Evolutionary conservation across 2,888 invertebrate genomes (phyloP).

Genomic region (Eustalomyia histrio): DNA sequence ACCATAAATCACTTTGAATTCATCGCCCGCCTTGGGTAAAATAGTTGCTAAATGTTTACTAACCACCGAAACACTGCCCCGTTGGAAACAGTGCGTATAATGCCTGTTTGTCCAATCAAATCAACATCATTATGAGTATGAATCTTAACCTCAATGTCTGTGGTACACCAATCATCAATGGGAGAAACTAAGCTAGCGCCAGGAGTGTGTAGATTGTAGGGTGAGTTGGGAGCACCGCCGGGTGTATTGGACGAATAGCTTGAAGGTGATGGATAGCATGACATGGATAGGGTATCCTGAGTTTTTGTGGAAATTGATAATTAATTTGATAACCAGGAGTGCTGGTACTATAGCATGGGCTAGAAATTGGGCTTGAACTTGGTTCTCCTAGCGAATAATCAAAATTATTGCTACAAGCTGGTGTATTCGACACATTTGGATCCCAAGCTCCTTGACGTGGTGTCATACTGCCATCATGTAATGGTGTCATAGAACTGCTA

Average conservation of each 20-base stretch:
- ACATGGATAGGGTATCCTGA: constrained; percentile 92
- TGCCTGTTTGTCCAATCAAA: constrained; percentile 91
- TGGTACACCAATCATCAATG: constrained; percentile 92
- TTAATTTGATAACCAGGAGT: constrained; percentile 86
- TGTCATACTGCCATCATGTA: constrained; percentile 95
- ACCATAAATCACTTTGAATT: constrained; percentile 94
- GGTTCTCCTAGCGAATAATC: constrained; percentile 88
- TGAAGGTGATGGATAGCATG: constrained; percentile 88
- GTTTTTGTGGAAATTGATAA: constrained; percentile 96
- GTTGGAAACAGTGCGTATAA: constrained; percentile 91
- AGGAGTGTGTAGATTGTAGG: constrained; percentile 91
- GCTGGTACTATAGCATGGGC: constrained; percentile 87
- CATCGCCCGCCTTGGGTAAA: constrained; percentile 90
- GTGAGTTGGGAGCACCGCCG: constrained; percentile 82
- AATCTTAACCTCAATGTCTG: constrained; percentile 93
- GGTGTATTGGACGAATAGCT: constrained; percentile 93
- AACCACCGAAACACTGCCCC: constrained; percentile 91
- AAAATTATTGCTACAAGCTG: constrained; percentile 88
- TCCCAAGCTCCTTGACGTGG: constrained; percentile 97
- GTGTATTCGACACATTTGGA: constrained; percentile 93
- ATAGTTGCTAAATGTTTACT: constrained; percentile 95
- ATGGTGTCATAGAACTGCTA: constrained; percentile 89
- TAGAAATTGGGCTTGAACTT: too few species aligned
- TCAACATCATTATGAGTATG: constrained; percentile 88
- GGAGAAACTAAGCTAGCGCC: constrained; percentile 85